These are phyloP conservation scores for Microcebus griseorufus DNA, from an alignment of 2,113 vertebrate genomes.

Conservation along the genomic window DNA sequence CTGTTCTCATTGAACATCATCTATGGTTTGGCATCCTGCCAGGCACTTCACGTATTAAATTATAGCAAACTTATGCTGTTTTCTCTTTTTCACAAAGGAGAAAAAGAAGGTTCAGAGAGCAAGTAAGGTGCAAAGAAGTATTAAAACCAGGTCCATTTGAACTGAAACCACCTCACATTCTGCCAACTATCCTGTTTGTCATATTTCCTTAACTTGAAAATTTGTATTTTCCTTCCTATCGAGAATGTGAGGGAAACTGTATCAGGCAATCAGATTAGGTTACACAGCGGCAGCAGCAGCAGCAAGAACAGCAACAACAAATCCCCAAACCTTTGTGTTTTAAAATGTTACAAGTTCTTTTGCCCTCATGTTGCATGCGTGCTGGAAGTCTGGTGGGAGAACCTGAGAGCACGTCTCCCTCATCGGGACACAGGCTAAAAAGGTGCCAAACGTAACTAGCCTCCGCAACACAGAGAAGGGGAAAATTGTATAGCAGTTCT, in stretches of 20 bases:
- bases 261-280: not conserved
- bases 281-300: not conserved
- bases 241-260: not conserved
- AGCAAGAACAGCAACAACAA: not conserved
- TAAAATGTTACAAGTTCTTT: not conserved
- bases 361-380: too few species aligned
- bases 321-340: not conserved
- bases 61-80: not conserved
- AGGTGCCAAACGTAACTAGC: rapidly evolving
- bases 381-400: too few species aligned
- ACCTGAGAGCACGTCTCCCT: rapidly evolving
- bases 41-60: not conserved
- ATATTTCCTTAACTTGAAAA: not conserved
- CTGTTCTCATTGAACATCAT: not conserved
- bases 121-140: not conserved
- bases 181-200: not conserved
- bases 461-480: not conserved
- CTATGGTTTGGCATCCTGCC: not conserved
- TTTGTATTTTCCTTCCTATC: not conserved
- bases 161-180: not conserved
- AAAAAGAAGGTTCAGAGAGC: not conserved
- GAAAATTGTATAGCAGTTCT: not conserved
- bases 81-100: not conserved
- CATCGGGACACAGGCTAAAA: not conserved
- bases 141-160: not conserved